These are phyloP conservation scores for Anarsia innoxiella DNA, from an alignment of 2,888 invertebrate genomes.

Conservation along the genomic window DNA sequence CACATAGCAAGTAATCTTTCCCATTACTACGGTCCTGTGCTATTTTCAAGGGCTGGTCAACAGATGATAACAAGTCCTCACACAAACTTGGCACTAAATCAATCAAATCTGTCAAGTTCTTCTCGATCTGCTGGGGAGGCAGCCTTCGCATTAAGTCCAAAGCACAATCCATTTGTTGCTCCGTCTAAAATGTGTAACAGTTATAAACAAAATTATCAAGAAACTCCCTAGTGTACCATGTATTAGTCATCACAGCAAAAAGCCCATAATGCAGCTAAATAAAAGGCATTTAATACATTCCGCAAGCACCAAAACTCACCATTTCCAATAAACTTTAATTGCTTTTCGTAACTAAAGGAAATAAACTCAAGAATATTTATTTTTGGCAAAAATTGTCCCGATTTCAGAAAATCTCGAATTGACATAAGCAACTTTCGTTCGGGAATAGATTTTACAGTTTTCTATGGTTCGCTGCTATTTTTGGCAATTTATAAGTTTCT, in stretches of 20 bases:
- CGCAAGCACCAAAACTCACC: constrained; percentile 22
- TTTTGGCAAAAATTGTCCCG: constrained; percentile 15
- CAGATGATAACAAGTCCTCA: constrained; percentile 96
- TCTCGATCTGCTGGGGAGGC: constrained; percentile 99
- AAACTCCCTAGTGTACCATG: constrained; percentile 35
- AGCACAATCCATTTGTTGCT: constrained; percentile 98
- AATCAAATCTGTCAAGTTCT: constrained; percentile 97
- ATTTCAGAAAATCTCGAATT: constrained; percentile 17
- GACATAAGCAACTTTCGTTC: constrained; percentile 18
- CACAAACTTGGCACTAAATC: constrained; percentile 96
- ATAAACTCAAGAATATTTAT: constrained; percentile 21
- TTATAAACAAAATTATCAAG: constrained; percentile 26
- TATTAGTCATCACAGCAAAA: constrained; percentile 70
- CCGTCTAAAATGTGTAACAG: constrained; percentile 88
- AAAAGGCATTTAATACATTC: no score
- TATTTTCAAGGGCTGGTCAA: constrained; percentile 98
- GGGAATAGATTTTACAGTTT: constrained; percentile 10
- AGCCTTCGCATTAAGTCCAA: constrained; percentile 98
- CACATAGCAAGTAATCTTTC: constrained; percentile 97
- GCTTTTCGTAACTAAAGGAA: constrained; percentile 20
- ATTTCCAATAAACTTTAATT: constrained; percentile 16
- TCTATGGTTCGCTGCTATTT: neutral
- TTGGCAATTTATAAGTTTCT: neutral
- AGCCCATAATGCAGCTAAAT: neutral
- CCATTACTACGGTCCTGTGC: constrained; percentile 96